Percentiles rank a stretch among this genome's conserved stretches.
Conservation (phyloP, 2,797 vertebrate genomes). For the Epinephelus awoara region DNA sequence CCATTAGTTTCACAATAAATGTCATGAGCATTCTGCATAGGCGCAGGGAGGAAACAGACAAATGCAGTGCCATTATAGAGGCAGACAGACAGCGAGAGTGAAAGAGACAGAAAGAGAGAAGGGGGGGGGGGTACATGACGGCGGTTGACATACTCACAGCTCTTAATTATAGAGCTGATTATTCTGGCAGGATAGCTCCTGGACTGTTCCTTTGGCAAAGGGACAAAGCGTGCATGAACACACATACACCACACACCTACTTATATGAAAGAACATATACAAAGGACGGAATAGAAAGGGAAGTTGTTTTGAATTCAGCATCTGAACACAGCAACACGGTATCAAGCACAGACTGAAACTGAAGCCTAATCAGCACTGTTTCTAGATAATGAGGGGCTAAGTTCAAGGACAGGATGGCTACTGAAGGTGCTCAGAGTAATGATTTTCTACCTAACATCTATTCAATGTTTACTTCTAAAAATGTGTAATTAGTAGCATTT, state of each 20-base stretch:
- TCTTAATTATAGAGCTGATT: conserved; percentile 84
- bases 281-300: neutral
- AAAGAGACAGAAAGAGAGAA: conserved; percentile 62
- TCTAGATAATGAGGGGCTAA: conserved; percentile 29
- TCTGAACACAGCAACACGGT: conserved; percentile 4
- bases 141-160: conserved; percentile 72
- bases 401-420: conserved; percentile 27
- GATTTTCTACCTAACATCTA: neutral
- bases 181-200: conserved; percentile 73
- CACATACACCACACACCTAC: neutral
- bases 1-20: conserved; percentile 87
- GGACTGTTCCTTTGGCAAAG: conserved; percentile 68
- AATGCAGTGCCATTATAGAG: conserved; percentile 71
- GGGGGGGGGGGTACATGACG: conserved; percentile 52
- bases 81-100: conserved; percentile 72
- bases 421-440: neutral
- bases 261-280: neutral
- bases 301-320: conserved; percentile 19
- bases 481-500: neutral
- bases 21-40: conserved; percentile 80
- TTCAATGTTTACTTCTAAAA: conserved; percentile 6
- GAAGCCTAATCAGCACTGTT: conserved; percentile 16
- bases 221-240: conserved; percentile 34
- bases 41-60: conserved; percentile 76
- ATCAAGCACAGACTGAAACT: conserved; percentile 1